phyloP scores from a whole-genome alignment of 2,797 vertebrate genomes.

The Bradypodion ventrale region DNA sequence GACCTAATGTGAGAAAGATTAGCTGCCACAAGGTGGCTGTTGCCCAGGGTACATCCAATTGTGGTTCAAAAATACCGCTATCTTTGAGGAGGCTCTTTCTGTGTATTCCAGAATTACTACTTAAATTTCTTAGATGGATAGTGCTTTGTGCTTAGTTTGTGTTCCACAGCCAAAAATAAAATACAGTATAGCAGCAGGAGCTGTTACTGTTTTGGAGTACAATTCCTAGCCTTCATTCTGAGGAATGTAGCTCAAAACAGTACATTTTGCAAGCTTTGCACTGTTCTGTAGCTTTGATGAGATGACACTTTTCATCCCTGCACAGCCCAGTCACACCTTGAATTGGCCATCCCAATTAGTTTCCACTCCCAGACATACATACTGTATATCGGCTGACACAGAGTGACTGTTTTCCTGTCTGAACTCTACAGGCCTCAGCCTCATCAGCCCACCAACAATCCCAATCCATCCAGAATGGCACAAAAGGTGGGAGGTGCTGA shows the following conservation, averaged over 20 bases:
- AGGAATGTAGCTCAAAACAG: too few species aligned
- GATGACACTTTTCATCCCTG: background rate
- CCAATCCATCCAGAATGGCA: conserved; percentile 85
- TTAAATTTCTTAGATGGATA: background rate
- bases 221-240: too few species aligned
- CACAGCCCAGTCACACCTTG: background rate
- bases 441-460: conserved; percentile 86
- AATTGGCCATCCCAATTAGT: background rate
- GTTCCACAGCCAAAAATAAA: background rate
- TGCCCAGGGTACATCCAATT: too few species aligned
- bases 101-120: too few species aligned
- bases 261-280: too few species aligned
- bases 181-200: background rate
- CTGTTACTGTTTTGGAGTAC: background rate
- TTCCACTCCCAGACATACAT: background rate
- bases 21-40: too few species aligned
- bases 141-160: background rate
- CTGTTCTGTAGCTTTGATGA: background rate
- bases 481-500: conserved; percentile 88
- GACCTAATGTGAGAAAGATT: too few species aligned
- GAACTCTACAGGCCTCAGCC: conserved; percentile 70
- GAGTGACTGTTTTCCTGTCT: background rate
- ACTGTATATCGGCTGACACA: background rate
- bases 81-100: too few species aligned
- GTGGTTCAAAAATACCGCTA: too few species aligned